These are phyloP conservation scores for Bombus confusus DNA, from an alignment of 1,140 invertebrate species.

Conservation along the genomic window DNA sequence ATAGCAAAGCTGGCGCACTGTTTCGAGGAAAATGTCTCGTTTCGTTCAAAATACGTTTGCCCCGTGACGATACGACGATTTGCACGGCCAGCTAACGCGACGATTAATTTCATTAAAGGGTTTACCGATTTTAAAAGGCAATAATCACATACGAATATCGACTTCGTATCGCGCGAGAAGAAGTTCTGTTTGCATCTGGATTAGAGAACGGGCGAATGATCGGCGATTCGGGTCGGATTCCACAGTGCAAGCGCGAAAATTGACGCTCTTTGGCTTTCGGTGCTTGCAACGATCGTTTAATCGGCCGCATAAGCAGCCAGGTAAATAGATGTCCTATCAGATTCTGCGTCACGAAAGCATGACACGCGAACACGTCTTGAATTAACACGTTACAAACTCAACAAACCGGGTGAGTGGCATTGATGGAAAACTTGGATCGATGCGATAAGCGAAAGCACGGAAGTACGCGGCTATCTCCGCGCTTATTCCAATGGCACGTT, in stretches of 20 bases:
- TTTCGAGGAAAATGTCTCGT: no score
- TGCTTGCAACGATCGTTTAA: constrained; percentile 27
- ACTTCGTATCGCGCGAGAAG: not conserved
- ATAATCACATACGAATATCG: no score
- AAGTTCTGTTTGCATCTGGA: not conserved
- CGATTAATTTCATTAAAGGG: no score
- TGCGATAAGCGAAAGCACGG: constrained; percentile 9
- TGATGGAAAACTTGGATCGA: constrained; percentile 44
- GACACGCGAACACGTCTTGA: constrained; percentile 49
- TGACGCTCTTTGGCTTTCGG: constrained; percentile 26
- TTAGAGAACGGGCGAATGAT: not conserved
- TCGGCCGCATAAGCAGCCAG: constrained; percentile 20
- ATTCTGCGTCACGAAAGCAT: constrained; percentile 37
- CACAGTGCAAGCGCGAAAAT: constrained; percentile 5
- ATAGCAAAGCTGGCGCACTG: no score
- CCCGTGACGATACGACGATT: no score
- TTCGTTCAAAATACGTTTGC: no score
- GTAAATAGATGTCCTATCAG: constrained; percentile 48
- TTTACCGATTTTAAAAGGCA: no score
- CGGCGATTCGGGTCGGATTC: not conserved
- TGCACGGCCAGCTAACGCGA: no score
- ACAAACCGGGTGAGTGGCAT: constrained; percentile 30
- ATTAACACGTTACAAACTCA: constrained; percentile 39
- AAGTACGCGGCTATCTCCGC: not conserved
- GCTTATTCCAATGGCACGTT: not conserved